These are phyloP conservation scores for Entomyzon cyanotis DNA, from an alignment of 2,113 vertebrate species.

Conservation along the genomic window DNA sequence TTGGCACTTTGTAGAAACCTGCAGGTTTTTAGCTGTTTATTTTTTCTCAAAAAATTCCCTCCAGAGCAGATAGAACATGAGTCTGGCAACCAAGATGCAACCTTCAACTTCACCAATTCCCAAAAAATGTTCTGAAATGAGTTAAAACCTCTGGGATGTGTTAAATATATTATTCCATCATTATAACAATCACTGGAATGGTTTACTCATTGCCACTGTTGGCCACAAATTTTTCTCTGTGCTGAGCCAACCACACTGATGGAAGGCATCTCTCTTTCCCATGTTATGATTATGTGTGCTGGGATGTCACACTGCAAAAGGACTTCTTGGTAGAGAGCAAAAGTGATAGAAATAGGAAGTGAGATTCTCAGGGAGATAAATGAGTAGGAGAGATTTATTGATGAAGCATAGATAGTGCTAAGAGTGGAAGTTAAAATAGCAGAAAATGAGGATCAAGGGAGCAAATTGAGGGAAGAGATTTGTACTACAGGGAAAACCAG, in stretches of 20 bases:
- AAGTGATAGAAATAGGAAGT: constrained; percentile 59
- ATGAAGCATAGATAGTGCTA: constrained; percentile 73
- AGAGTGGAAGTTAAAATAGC: constrained; percentile 73
- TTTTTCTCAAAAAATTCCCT: not conserved
- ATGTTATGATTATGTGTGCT: not conserved
- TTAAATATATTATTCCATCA: not conserved
- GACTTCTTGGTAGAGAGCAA: constrained; percentile 34
- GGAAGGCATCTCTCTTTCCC: not conserved
- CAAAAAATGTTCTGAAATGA: not conserved
- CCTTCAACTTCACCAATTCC: not conserved
- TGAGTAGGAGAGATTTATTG: constrained; percentile 73
- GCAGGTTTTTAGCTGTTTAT: not conserved
- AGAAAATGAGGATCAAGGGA: constrained; percentile 76
- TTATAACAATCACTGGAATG: not conserved
- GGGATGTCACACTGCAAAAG: constrained; percentile 1
- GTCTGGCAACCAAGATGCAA: not conserved
- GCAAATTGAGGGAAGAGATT: constrained; percentile 68
- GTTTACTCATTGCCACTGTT: not conserved
- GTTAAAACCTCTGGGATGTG: not conserved
- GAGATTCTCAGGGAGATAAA: constrained; percentile 69
- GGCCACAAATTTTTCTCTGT: not conserved
- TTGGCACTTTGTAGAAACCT: not conserved
- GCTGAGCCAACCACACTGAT: not conserved
- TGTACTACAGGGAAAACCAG: constrained; percentile 42
- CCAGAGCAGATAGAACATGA: not conserved